phyloP scores from a whole-genome alignment of 2,113 vertebrate genomes.

The Podocnemis expansa region DNA sequence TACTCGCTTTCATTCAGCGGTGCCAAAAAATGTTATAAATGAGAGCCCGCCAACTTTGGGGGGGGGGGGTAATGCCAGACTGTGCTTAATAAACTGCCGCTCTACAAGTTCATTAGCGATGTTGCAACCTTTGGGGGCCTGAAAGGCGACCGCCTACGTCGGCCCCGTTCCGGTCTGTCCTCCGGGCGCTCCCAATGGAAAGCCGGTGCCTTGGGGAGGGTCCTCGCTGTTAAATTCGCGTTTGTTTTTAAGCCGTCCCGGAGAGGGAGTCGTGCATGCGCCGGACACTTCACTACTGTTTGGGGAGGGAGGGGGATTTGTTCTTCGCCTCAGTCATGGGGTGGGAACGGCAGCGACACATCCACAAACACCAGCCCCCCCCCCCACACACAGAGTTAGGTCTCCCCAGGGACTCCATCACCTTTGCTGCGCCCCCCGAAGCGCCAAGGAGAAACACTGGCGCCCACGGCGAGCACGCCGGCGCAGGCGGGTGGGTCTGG shows the following conservation, averaged over 20 bases:
- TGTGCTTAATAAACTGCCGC: slow-evolving; percentile 79
- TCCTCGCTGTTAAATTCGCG: slow-evolving; percentile 69
- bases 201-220: slow-evolving; percentile 30
- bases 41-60: slow-evolving; percentile 80
- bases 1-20: slow-evolving; percentile 82
- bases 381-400: background rate
- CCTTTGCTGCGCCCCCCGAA: background rate
- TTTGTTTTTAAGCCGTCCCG: slow-evolving; percentile 25
- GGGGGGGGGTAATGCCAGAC: slow-evolving; percentile 76
- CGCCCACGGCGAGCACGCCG: background rate
- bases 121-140: slow-evolving; percentile 78
- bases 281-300: background rate
- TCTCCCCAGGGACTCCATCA: slow-evolving; percentile 40
- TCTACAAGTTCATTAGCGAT: slow-evolving; percentile 81
- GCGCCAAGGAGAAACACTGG: no score
- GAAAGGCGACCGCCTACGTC: slow-evolving; percentile 79
- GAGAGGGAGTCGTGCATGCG: background rate
- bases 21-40: slow-evolving; percentile 84
- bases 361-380: background rate
- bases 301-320: background rate
- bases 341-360: background rate
- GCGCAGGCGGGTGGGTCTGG: background rate
- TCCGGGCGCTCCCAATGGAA: slow-evolving; percentile 60
- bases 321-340: background rate
- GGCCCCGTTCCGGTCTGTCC: slow-evolving; percentile 71